Conservation (phyloP, 2,113 vertebrate species). For the Thryonomys swinderianus region DNA sequence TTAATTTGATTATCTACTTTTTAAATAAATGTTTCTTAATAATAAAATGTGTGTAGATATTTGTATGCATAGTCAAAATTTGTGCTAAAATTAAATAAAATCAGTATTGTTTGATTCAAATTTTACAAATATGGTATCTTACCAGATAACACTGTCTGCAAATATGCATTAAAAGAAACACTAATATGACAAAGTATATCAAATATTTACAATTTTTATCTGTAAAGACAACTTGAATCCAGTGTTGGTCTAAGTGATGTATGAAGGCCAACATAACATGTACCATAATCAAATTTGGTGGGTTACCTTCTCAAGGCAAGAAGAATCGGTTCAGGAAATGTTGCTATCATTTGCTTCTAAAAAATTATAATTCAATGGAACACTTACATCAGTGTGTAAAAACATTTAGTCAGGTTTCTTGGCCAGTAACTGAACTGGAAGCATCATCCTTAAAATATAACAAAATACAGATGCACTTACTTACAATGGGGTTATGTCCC, state of each 20-base stretch:
- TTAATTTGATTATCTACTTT: constrained; percentile 68
- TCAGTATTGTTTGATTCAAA: constrained; percentile 6
- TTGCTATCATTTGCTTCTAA: background rate
- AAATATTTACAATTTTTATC: constrained; percentile 43
- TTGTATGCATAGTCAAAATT: background rate
- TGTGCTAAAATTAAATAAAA: constrained; percentile 14
- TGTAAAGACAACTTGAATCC: constrained; percentile 12
- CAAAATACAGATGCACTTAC: background rate
- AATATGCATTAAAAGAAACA: background rate
- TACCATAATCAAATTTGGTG: background rate
- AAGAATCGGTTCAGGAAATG: background rate
- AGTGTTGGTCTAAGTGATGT: constrained; percentile 4
- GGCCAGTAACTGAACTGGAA: background rate
- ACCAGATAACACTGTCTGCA: background rate
- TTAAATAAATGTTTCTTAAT: constrained; percentile 77
- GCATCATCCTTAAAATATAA: background rate
- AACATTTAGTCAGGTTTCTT: background rate
- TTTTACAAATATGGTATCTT: constrained; percentile 10
- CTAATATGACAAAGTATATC: background rate
- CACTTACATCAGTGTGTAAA: background rate
- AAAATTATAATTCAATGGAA: constrained; percentile 37
- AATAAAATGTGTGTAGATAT: constrained; percentile 30
- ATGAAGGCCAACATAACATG: constrained; percentile 22
- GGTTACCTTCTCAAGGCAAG: background rate
- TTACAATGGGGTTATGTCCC: background rate